Evolutionary conservation across 2,113 vertebrate genomes (phyloP).

Genomic region (Myotis brandtii): DNA sequence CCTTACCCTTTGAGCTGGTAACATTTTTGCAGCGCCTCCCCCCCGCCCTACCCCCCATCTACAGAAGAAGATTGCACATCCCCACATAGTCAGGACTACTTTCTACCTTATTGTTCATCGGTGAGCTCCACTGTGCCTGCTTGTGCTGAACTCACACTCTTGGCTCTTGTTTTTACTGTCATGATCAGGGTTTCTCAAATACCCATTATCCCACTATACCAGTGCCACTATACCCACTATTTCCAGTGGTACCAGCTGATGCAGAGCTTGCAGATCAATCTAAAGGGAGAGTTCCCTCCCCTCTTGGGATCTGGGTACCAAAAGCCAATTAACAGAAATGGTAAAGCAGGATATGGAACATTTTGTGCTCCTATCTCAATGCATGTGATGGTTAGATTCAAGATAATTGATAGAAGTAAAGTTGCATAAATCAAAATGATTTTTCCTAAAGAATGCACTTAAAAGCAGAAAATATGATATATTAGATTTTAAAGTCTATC

Average conservation of each 20-base stretch:
- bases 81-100: not conserved
- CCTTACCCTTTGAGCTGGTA: not conserved
- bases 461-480: not conserved
- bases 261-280: not conserved
- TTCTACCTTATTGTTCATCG: not conserved
- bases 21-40: not conserved
- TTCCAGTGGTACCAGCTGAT: not conserved
- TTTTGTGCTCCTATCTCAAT: not conserved
- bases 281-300: not conserved
- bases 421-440: not conserved
- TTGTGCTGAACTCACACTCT: not conserved
- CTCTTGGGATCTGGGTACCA: not conserved
- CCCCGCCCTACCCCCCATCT: not conserved
- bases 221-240: not conserved
- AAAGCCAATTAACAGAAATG: not conserved
- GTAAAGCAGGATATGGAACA: not conserved
- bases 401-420: not conserved
- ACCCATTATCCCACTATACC: not conserved
- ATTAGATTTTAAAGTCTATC: not conserved
- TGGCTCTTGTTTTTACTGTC: not conserved
- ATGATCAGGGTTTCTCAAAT: not conserved
- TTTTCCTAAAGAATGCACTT: not conserved
- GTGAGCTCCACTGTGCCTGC: not conserved
- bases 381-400: not conserved
- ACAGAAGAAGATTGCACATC: not conserved